A percentile compares a stretch with the other conserved stretches of the same genome.
phyloP scores from a whole-genome alignment of 2,113 vertebrate species.

The Penelope pileata region DNA sequence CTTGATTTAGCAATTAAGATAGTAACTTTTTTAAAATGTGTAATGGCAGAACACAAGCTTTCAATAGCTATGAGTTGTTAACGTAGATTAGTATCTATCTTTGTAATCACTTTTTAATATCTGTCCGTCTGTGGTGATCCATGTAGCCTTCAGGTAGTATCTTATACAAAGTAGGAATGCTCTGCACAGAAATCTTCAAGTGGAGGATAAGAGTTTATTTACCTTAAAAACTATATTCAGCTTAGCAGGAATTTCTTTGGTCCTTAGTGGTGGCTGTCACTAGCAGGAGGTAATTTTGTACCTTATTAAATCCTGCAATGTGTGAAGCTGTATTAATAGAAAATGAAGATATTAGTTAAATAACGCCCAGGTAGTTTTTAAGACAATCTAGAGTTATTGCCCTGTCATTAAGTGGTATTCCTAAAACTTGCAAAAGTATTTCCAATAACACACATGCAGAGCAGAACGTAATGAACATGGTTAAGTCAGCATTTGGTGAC shows the following conservation, averaged over 20 bases:
- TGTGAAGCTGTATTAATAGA: not conserved
- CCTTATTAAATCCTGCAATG: not conserved
- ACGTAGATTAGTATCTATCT: not conserved
- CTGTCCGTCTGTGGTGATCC: not conserved
- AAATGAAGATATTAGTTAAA: not conserved
- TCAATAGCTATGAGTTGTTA: not conserved
- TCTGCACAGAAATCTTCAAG: not conserved
- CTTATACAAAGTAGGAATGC: not conserved
- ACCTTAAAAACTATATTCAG: not conserved
- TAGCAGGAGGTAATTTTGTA: not conserved
- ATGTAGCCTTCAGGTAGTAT: not conserved
- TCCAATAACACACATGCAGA: accelerated
- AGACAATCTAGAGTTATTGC: not conserved
- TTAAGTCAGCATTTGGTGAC: not conserved
- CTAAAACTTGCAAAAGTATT: not conserved
- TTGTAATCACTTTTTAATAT: not conserved
- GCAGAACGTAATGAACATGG: not conserved
- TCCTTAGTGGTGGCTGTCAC: not conserved
- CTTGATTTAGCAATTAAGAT: not conserved
- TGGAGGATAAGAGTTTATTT: not conserved
- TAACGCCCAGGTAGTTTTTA: not conserved
- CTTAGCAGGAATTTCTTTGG: not conserved
- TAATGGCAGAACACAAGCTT: accelerated
- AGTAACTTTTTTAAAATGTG: not conserved
- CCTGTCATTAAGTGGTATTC: not conserved